A percentile compares a stretch with the other conserved stretches of the same genome.
These are phyloP conservation scores for Coregonus suidteri DNA, from an alignment of 2,797 vertebrate genomes.

Conservation along the genomic window DNA sequence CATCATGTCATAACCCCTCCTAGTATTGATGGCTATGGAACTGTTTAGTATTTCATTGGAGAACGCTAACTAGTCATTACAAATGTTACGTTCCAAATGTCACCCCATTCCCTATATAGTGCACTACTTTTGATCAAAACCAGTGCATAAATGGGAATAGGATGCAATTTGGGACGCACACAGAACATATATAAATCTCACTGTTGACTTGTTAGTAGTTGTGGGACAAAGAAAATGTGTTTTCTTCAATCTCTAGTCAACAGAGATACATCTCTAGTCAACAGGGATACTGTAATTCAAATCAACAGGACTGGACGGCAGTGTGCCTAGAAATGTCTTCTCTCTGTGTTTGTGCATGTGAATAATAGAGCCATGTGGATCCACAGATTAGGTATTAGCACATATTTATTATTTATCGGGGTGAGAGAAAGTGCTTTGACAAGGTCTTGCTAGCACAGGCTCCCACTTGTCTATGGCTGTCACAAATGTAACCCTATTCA, in stretches of 20 bases:
- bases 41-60: slow-evolving; percentile 21
- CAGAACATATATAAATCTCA: not conserved
- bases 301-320: slow-evolving; percentile 5
- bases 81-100: too few species aligned
- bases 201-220: not conserved
- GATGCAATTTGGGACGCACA: not conserved
- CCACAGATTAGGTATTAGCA: slow-evolving; percentile 52
- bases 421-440: slow-evolving; percentile 53
- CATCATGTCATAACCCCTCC: slow-evolving; percentile 3
- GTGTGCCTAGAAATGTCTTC: slow-evolving; percentile 39
- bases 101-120: not conserved
- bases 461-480: slow-evolving; percentile 20
- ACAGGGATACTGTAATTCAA: not conserved
- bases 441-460: slow-evolving; percentile 39
- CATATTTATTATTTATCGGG: slow-evolving; percentile 56
- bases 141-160: not conserved
- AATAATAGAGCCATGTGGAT: slow-evolving; percentile 57
- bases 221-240: too few species aligned
- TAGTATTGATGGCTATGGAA: slow-evolving; percentile 3
- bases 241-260: too few species aligned
- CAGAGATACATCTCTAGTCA: too few species aligned
- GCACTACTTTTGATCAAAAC: not conserved
- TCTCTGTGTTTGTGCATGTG: slow-evolving; percentile 52
- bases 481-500: too few species aligned
- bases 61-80: not conserved